Evolutionary conservation across 2,113 vertebrate genomes (phyloP).

Genomic region (Propithecus coquereli): DNA sequence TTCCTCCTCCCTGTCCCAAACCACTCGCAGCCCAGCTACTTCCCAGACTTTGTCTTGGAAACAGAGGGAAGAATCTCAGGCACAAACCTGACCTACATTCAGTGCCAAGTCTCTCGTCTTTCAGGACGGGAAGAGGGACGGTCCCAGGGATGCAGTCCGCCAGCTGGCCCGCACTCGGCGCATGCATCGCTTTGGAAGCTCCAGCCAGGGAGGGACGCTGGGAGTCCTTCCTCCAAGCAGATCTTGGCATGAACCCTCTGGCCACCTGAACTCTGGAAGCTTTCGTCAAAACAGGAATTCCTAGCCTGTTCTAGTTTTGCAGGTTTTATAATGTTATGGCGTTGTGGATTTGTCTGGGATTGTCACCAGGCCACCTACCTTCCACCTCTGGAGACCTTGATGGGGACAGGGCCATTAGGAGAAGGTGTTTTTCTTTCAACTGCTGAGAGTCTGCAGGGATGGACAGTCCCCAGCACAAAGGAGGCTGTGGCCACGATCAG

Average conservation of each 20-base stretch:
- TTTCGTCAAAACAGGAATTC: conserved; percentile 9
- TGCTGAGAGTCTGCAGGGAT: not conserved
- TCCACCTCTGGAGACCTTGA: not conserved
- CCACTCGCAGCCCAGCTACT: conserved; percentile 2
- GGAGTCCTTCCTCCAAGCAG: not conserved
- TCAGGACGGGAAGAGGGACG: not conserved
- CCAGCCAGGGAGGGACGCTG: not conserved
- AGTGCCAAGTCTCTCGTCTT: conserved; percentile 57
- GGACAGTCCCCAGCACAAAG: not conserved
- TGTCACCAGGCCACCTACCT: not conserved
- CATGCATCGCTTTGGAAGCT: not conserved
- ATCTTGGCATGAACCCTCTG: not conserved
- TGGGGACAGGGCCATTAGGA: not conserved
- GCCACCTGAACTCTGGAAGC: not conserved
- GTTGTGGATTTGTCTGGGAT: not conserved
- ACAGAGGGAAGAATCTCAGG: conserved; percentile 52
- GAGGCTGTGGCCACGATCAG: not conserved
- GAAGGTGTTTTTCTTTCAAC: not conserved
- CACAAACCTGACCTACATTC: conserved; percentile 65
- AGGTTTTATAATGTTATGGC: not conserved
- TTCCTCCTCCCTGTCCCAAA: not conserved
- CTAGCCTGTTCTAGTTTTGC: not conserved
- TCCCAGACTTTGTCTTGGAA: conserved; percentile 46
- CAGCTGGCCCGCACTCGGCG: conserved; percentile 5
- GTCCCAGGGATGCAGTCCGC: not conserved